These are phyloP conservation scores for Taeniopygia guttata DNA, from an alignment of 2,797 vertebrate species.

Conservation along the genomic window DNA sequence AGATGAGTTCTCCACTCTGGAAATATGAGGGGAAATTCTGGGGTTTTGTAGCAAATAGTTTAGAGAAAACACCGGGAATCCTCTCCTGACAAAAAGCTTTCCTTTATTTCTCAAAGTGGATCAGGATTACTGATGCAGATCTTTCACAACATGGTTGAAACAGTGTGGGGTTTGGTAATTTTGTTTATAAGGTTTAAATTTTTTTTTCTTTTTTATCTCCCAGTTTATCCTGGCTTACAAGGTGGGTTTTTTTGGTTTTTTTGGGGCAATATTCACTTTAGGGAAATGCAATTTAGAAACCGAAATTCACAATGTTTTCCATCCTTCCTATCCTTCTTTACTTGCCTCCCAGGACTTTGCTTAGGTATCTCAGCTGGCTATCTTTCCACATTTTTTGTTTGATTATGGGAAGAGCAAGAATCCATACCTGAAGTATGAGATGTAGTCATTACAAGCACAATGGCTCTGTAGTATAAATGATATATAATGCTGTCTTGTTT, in stretches of 20 bases:
- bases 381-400: background rate
- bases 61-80: background rate
- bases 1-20: background rate
- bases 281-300: background rate
- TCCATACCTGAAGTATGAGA: background rate
- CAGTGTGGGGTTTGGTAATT: background rate
- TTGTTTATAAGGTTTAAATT: rapidly evolving
- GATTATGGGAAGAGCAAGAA: background rate
- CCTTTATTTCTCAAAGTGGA: background rate
- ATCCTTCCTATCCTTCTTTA: background rate
- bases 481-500: background rate
- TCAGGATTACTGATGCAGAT: background rate
- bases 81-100: background rate
- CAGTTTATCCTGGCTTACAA: background rate
- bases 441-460: background rate
- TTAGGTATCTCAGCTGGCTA: background rate
- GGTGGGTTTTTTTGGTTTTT: background rate
- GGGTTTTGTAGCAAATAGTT: background rate
- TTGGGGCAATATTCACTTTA: background rate
- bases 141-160: background rate
- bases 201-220: background rate
- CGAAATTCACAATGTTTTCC: background rate
- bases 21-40: background rate
- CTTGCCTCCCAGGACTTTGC: background rate
- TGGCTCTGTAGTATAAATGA: background rate